Base-by-base conservation (phyloP, 2,888 invertebrate genomes). In the Micoletzkya japonica region DNA sequence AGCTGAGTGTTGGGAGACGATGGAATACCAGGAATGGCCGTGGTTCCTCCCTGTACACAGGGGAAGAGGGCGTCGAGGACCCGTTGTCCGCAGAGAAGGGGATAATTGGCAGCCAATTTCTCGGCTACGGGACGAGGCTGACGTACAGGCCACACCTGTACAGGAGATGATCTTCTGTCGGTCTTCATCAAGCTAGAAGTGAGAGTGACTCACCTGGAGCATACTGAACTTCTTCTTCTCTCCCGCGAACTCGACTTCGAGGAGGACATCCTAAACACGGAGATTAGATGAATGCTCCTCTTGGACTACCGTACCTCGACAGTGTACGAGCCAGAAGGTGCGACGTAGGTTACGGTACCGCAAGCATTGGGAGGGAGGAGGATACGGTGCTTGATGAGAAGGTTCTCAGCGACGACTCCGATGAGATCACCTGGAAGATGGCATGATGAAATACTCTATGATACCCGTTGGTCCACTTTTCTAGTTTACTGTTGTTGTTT, bases 161-260 rank as follows among this genome's bases (percentile, higher is more conserved):
- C 59, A 24, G 6, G 17, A 24, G 14, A 34, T 52, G 28, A 60
- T 39, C 24, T 39, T 24, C 4, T 28, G 7, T 28, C 10, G 4
- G 37, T 24, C 44, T 28, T 17, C 17, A 14, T 59, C 10, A 26
- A n/a, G 20, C 26, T 17, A 1, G 0, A 2, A 3, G 39, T 2
- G 6, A 14, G 14, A n/a, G 6, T 4, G 2, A 20, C 14, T 50
- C 6, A 77, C 75, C 89, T 99, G 98, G 88, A 98, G 89, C 97
- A 99, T 98, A 74, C 91, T 91, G 89, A 91, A 95, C 87, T 93
- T 91, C 73, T 91, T 91, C 86, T 91, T 91, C 87, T 95, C 93
- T 26, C 96, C 96, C 87, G 97, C 95, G 88, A 98, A 99, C 88
- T 99, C 98, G 0, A 95, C 94, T 89, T 98, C 97, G 85, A 99